Conservation (phyloP, 1,140 invertebrate genomes). For the Gonatopus flavifemur region DNA sequence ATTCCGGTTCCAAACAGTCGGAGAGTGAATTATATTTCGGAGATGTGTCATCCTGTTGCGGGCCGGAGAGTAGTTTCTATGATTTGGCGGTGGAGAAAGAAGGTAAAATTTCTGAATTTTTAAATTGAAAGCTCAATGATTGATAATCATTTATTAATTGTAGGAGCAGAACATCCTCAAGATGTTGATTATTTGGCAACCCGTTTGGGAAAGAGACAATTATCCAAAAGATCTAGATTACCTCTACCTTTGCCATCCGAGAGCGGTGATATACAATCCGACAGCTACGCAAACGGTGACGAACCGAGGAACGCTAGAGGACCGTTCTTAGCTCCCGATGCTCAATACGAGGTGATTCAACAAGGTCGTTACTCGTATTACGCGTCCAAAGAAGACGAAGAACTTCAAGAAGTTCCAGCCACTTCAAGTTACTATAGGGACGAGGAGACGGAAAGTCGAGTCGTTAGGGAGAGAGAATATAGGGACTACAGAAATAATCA, state of each 20-base stretch:
- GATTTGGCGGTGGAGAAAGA: conserved; percentile 53
- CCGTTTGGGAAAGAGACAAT: conserved; percentile 59
- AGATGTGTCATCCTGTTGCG: conserved; percentile 81
- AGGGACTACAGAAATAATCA: conserved; percentile 37
- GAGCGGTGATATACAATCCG: conserved; percentile 30
- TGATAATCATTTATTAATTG: not conserved
- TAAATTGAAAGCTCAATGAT: not conserved
- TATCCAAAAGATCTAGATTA: conserved; percentile 61
- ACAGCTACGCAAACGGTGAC: conserved; percentile 46
- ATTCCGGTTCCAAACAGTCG: conserved; percentile 49
- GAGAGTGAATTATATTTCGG: conserved; percentile 82
- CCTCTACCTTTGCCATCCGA: conserved; percentile 60
- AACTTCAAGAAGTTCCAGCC: conserved; percentile 32
- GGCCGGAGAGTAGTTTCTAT: conserved; percentile 53
- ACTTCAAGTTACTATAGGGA: conserved; percentile 30
- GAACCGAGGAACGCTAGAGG: conserved; percentile 40
- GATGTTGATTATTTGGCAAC: conserved; percentile 61
- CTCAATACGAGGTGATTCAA: conserved; percentile 66
- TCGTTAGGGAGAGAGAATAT: conserved; percentile 40
- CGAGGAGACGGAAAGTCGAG: conserved; percentile 24
- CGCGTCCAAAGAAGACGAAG: conserved; percentile 40
- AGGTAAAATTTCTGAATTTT: conserved; percentile 25
- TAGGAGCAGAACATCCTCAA: conserved; percentile 39
- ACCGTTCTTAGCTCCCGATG: conserved; percentile 62
- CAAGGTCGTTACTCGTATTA: conserved; percentile 48